Evolutionary conservation across 2,888 invertebrate species (phyloP), one percentile per base, ranked within the genome.

Genomic region (Pseudococcus longispinus): DNA sequence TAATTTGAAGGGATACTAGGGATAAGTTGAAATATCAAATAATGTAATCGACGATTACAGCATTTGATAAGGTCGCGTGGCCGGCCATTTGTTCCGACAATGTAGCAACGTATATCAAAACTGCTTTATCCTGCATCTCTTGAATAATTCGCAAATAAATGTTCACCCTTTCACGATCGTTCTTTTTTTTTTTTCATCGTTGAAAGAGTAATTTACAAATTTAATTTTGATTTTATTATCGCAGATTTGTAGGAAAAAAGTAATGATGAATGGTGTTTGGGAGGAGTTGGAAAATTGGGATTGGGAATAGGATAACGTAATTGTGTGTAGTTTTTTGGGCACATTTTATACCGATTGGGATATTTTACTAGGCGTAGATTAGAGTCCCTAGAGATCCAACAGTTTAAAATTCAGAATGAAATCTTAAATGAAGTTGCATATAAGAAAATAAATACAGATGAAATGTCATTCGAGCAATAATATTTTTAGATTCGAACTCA

Each of bases 11-110:
- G 84, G 84, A 84, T 84, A 60, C 60, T 84, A n/a, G 32, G 55
- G 84, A 55, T 51, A 84, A 55, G 37, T 15, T 55, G 84, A 51
- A 55, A 84, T 55, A 84, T 55, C 51, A 55, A 84, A 84, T 55
- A 80, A 55, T 84, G 55, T 84, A 84, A 84, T 84, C 84, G 84
- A 20, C 84, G 84, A 84, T 84, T 84, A 84, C 84, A 84, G 60
- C 55, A 29, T 80, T 55, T 84, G 84, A 84, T 84, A 84, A 84
- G 55, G 60, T 51, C 84, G 60, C 84, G 84, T 84, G 84, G 60
- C 84, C 84, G 84, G 60, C 51, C 84, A 60, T 84, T 84, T 84
- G 84, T 80, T 80, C 77, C 77, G 77, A 80, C 37, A 20, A 80
- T 80, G 23, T 42, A 80, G 42, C 77, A 80, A 42, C 77, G 42